phyloP scores from a whole-genome alignment of 2,888 invertebrate species.

The Acanthosoma haemorrhoidale region DNA sequence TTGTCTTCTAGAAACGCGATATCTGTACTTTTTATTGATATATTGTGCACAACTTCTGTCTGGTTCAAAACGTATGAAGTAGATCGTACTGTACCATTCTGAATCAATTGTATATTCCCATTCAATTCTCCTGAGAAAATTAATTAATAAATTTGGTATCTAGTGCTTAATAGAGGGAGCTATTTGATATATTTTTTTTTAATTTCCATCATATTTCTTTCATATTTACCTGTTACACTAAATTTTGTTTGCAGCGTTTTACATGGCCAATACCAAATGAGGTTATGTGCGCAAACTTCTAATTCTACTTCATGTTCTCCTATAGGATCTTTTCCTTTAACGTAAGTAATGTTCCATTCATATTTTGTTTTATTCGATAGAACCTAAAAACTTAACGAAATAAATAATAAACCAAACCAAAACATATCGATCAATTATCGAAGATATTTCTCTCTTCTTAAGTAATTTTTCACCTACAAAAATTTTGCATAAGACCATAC shows the following conservation, averaged over 20 bases:
- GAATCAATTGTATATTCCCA: slow-evolving; percentile 60
- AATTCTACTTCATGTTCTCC: slow-evolving; percentile 13
- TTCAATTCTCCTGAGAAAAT: slow-evolving; percentile 56
- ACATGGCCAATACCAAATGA: slow-evolving; percentile 18
- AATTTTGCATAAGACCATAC: not conserved
- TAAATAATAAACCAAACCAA: not conserved
- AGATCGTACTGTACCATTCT: slow-evolving; percentile 55
- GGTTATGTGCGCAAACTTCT: not conserved
- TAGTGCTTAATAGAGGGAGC: too few species aligned
- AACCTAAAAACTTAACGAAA: not conserved
- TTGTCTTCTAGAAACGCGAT: slow-evolving; percentile 52
- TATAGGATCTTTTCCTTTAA: not conserved
- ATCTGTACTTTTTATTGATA: slow-evolving; percentile 59
- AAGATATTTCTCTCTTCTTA: not conserved
- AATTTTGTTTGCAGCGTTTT: not conserved
- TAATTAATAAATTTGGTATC: too few species aligned
- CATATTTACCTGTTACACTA: slow-evolving; percentile 16
- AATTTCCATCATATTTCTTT: too few species aligned
- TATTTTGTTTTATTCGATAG: not conserved
- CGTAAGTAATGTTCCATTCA: slow-evolving; percentile 15
- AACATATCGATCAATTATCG: too few species aligned
- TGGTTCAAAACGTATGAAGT: slow-evolving; percentile 61
- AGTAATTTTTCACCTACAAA: not conserved
- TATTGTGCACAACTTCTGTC: slow-evolving; percentile 53
- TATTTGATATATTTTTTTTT: too few species aligned